Base-by-base conservation (phyloP, 2,888 invertebrate species). In the Aproaerema taeniolella region DNA sequence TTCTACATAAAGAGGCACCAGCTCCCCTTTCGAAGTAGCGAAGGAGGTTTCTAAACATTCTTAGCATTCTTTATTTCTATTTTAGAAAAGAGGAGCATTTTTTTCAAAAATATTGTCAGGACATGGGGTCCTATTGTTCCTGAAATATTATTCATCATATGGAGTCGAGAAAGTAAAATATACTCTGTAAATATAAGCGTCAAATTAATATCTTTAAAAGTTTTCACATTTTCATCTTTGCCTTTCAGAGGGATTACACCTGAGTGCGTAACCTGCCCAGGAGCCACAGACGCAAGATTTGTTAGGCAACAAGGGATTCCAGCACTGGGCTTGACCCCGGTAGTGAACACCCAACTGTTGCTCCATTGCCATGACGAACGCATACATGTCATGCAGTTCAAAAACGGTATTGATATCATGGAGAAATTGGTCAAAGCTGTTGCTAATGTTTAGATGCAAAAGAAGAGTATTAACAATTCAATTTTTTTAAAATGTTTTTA, bases 201-300 rank as follows among this genome's bases (percentile, higher is more conserved):
- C n/a, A 5, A n/a, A n/a, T 26, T 26, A n/a, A n/a, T n/a, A n/a
- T n/a, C n/a, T n/a, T n/a, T n/a, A n/a, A n/a, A n/a, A n/a, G n/a
- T 31, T 31, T 31, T 15, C 12, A 14, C n/a, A 30, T 30, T 14
- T 10, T 9, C 2, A n/a, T 13, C 2, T 31, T 2, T 6, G 10
- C 16, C 2, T 58, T 56, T 14, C 58, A 80, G 79, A 64, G 73
- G 66, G 4, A 44, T 58, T 6, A 47, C 60, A 13, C 8, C 77
- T 8, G 46, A 47, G 1, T 47, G 55, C n/a, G 34, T 49, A 49
- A 92, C 94, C 15, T 97, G 96, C 59, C 93, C 95, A 0, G 97
- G 95, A 2, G 94, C 93, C 15, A 97, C 97, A 0, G 97, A 98
- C 62, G 93, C 94, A 45, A 89, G 96, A 30, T 96, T 89, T 62